A percentile compares a stretch with the other conserved stretches of the same genome.
Evolutionary conservation across 2,797 vertebrate genomes (phyloP).

Genomic region (Microctenopoma stevenorrisi): DNA sequence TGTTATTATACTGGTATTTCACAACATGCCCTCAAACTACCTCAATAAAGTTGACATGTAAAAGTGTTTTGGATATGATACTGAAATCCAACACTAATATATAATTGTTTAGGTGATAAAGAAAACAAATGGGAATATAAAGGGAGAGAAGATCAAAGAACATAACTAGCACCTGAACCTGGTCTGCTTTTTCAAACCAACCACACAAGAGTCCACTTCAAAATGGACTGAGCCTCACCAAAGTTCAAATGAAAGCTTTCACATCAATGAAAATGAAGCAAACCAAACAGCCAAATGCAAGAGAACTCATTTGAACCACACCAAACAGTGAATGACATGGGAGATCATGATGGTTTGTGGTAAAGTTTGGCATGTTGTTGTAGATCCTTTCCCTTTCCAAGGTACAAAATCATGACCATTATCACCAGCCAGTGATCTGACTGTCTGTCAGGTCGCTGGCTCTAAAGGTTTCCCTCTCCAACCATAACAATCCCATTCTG

Average conservation of each 20-base stretch:
- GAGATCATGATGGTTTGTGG: conserved; percentile 10
- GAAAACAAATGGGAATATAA: neutral
- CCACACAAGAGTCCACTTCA: neutral
- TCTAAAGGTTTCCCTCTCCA: conserved; percentile 69
- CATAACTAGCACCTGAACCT: neutral
- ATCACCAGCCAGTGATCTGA: conserved; percentile 47
- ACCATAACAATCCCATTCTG: conserved; percentile 68
- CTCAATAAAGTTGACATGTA: conserved; percentile 44
- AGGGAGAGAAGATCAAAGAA: neutral
- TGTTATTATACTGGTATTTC: conserved; percentile 50
- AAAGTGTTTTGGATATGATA: conserved; percentile 45
- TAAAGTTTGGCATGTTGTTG: conserved; percentile 7
- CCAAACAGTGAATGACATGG: neutral
- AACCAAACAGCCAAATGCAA: conserved; percentile 11
- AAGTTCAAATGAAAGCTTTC: conserved; percentile 24
- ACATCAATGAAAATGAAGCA: neutral
- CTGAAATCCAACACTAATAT: conserved; percentile 18
- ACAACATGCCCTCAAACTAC: conserved; percentile 58
- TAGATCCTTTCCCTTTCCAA: too few relatives aligned
- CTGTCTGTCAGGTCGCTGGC: conserved; percentile 71
- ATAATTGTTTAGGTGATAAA: neutral
- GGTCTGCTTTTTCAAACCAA: conserved; percentile 1
- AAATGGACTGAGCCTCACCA: neutral
- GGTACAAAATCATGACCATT: conserved; percentile 52
- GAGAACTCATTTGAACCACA: neutral